Conservation (phyloP, 2,113 vertebrate species). For the Heteronetta atricapilla region DNA sequence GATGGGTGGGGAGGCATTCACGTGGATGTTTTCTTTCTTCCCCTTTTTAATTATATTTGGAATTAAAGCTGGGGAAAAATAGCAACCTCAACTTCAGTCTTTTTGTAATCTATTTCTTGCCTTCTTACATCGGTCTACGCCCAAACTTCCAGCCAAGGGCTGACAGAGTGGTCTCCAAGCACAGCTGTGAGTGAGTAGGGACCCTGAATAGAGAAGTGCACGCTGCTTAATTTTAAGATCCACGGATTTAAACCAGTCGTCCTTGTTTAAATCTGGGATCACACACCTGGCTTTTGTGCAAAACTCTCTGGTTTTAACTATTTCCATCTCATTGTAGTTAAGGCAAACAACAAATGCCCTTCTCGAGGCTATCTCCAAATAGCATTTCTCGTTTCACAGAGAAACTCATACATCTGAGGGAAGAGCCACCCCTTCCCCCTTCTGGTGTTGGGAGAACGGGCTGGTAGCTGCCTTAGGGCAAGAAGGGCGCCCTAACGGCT, state of each 20-base stretch:
- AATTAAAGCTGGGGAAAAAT: neutral
- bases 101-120: neutral
- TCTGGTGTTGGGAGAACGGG: neutral
- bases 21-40: neutral
- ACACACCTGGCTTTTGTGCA: neutral
- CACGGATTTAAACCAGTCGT: neutral
- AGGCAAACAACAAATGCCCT: neutral
- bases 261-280: neutral
- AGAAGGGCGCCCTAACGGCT: neutral
- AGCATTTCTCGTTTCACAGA: neutral
- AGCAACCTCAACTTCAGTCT: neutral
- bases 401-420: neutral
- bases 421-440: neutral
- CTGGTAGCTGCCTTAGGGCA: conserved; percentile 29
- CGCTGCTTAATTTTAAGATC: neutral
- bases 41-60: neutral
- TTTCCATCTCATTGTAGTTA: neutral
- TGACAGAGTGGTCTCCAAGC: neutral
- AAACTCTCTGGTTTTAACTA: neutral
- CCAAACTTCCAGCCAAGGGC: neutral
- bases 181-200: neutral
- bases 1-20: neutral
- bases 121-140: neutral
- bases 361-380: neutral
- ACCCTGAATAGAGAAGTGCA: neutral